phyloP scores from a whole-genome alignment of 2,797 vertebrate genomes.

The Danio aesculapii region DNA sequence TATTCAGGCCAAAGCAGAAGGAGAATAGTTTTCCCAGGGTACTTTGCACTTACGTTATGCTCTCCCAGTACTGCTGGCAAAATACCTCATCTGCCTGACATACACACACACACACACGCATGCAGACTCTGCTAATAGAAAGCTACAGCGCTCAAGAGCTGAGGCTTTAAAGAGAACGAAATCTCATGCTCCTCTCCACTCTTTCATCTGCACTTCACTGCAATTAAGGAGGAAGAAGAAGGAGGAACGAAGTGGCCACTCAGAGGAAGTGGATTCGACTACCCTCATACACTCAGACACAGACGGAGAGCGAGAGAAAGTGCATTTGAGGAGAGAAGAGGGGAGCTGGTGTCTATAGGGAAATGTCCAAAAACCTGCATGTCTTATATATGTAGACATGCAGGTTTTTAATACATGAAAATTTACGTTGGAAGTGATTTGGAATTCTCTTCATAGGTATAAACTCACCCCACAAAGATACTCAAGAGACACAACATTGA shows the following conservation, averaged over 20 bases:
- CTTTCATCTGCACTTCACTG: conserved; percentile 51
- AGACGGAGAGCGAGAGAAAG: conserved; percentile 9
- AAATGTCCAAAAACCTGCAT: conserved; percentile 17
- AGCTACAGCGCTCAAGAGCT: conserved; percentile 21
- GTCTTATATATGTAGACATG: not conserved
- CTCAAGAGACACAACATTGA: not conserved
- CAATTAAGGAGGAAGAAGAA: conserved; percentile 50
- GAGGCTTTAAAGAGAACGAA: conserved; percentile 48
- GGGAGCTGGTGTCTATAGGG: conserved; percentile 12
- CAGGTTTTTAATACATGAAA: not conserved
- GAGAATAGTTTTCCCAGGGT: conserved; percentile 53
- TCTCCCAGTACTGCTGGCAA: conserved; percentile 36
- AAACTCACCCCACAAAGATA: not conserved
- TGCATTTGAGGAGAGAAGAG: conserved; percentile 10
- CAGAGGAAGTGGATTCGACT: conserved; percentile 47
- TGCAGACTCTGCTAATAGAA: conserved; percentile 26
- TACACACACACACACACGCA: not conserved
- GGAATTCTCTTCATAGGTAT: not conserved
- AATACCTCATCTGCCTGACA: conserved; percentile 12
- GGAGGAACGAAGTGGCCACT: conserved; percentile 46
- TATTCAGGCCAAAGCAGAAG: conserved; percentile 37
- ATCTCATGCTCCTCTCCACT: conserved; percentile 40
- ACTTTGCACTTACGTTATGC: conserved; percentile 42
- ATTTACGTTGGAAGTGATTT: not conserved
- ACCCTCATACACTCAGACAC: conserved; percentile 27